Evolutionary conservation across 1,140 invertebrate genomes (phyloP).

Genomic region (Ditylenchus dipsaci): DNA sequence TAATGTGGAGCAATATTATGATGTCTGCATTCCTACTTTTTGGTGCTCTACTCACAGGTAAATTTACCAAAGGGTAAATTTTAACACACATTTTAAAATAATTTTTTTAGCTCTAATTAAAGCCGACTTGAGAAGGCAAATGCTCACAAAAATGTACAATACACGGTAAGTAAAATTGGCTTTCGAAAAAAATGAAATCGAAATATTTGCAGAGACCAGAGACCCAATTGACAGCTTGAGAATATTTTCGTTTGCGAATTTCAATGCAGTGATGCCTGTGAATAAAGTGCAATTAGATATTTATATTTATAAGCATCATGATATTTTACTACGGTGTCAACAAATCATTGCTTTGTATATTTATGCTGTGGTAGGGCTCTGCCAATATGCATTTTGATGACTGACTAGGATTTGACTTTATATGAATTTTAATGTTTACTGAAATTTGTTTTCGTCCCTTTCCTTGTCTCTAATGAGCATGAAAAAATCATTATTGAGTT

Average conservation of each 20-base stretch:
- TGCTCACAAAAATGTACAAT: slow-evolving; percentile 24
- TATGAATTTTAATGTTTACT: no score
- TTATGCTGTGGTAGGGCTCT: no score
- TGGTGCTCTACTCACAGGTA: slow-evolving; percentile 48
- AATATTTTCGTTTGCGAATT: neutral
- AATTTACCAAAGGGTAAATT: neutral
- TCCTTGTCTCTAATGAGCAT: no score
- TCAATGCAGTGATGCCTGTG: neutral
- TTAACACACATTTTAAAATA: neutral
- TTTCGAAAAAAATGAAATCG: neutral
- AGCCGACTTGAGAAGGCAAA: slow-evolving; percentile 36
- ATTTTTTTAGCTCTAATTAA: slow-evolving; percentile 31
- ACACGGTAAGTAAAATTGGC: slow-evolving; percentile 10
- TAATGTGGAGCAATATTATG: slow-evolving; percentile 49
- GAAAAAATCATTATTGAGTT: no score
- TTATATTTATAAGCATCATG: neutral
- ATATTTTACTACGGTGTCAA: neutral
- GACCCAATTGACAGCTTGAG: slow-evolving; percentile 7
- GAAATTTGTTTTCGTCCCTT: no score
- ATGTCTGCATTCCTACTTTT: slow-evolving; percentile 48
- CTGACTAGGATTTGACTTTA: no score
- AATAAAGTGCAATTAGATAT: neutral
- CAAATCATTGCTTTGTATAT: no score
- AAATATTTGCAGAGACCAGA: slow-evolving; percentile 9
- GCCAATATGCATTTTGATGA: no score